Base-by-base conservation (phyloP, 2,797 vertebrate species). In the Chanos chanos region DNA sequence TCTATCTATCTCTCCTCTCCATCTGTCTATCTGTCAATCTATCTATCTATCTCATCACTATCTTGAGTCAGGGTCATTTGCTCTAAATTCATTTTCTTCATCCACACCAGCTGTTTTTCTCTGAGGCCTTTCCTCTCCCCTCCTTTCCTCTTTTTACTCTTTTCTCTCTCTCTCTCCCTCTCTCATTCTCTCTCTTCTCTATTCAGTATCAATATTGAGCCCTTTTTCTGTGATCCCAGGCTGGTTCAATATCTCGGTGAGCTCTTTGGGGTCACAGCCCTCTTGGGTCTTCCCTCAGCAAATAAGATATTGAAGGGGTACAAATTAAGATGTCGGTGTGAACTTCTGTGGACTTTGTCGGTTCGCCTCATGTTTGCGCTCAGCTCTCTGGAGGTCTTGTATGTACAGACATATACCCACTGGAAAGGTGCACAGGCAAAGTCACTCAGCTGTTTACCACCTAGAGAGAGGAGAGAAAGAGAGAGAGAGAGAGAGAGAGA, bases 271-370 rank as follows among this genome's bases (percentile, higher is more conserved):
- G 61, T 66, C 12, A 47, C 24, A 40, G 47, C 60, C 33, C 58
- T 44, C 3, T 34, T 7, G 10, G 34, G 48, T 61, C 64, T 63
- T 39, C 57, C 52, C 56, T 68, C 10, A 21, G 70, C 70, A 81
- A 82, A 81, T 77, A 81, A 70, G 70, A 76, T 76, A 77, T 78
- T 4, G 68, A 65, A 58, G 60, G 71, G 65, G 22, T 61, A 54
- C 69, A 71, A 81, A 81, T 81, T 71, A 80, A 78, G 79, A 81
- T 25, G 56, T 34, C 9, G 37, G 61, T 44, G 65, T 47, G 61
- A 59, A 70, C 70, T 76, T 76, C 58, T 75, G 47, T 55, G 71
- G 63, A 77, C 73, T 73, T 60, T 61, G 30, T 13, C 7, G 33
- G 37, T 41, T 61, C 44, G 24, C n/a, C n/a, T n/a, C n/a, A n/a